Percentiles rank a stretch among this genome's conserved stretches.
phyloP scores from a whole-genome alignment of 1,140 invertebrate genomes.

The Cydia pomonella region DNA sequence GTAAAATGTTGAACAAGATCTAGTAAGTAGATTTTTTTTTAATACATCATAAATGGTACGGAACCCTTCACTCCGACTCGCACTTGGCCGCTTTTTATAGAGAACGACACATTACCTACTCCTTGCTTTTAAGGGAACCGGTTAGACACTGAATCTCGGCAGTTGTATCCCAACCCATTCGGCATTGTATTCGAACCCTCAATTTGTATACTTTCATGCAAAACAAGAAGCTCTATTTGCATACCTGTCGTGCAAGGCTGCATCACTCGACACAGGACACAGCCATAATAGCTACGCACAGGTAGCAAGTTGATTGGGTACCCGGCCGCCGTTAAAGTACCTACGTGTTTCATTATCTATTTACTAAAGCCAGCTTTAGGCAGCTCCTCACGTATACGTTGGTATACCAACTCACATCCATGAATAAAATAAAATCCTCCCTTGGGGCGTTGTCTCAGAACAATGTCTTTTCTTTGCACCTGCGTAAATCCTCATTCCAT shows the following conservation, averaged over 20 bases:
- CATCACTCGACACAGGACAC: not conserved
- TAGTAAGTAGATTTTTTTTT: no score
- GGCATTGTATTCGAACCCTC: not conserved
- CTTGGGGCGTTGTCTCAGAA: conserved; percentile 39
- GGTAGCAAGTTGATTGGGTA: conserved; percentile 17
- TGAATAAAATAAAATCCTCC: conserved; percentile 51
- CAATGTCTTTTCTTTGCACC: conserved; percentile 49
- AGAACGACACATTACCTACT: no score
- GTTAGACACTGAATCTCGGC: not conserved
- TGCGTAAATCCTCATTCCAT: conserved; percentile 47
- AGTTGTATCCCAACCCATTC: not conserved
- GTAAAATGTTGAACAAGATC: no score
- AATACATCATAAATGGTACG: no score
- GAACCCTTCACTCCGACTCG: no score
- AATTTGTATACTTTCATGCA: not conserved
- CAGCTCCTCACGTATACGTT: conserved; percentile 41
- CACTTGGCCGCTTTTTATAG: no score
- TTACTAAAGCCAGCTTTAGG: conserved; percentile 38
- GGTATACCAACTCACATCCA: conserved; percentile 40
- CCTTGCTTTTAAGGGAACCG: no score
- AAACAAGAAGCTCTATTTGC: not conserved
- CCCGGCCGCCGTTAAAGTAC: conserved; percentile 36
- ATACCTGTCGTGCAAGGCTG: conserved; percentile 8
- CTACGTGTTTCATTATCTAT: conserved; percentile 40
- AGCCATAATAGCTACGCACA: not conserved